Conservation (phyloP, 2,113 vertebrate species). For the Lasiurus cinereus region DNA sequence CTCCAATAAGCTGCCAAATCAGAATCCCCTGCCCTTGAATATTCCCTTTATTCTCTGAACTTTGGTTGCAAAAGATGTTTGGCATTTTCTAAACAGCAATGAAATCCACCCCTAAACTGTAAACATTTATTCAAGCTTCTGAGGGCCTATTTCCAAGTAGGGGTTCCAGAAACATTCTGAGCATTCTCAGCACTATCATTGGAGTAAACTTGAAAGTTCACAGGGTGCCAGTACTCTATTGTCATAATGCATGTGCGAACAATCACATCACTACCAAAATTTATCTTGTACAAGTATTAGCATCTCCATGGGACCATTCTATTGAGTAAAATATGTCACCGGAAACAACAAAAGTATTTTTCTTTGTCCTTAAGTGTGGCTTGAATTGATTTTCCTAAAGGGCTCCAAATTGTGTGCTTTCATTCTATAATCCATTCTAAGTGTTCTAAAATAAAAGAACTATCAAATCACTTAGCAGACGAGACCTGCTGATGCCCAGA, state of each 20-base stretch:
- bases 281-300: constrained; percentile 7
- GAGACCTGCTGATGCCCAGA: constrained; percentile 60
- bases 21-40: background rate
- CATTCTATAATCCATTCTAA: constrained; percentile 75
- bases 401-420: constrained; percentile 64
- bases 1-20: background rate
- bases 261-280: background rate
- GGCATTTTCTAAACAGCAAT: constrained; percentile 42
- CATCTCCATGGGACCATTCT: background rate
- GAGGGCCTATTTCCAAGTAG: background rate
- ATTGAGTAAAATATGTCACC: constrained; percentile 3
- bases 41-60: background rate
- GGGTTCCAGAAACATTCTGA: background rate
- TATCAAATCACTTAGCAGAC: constrained; percentile 74
- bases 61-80: background rate
- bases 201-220: background rate
- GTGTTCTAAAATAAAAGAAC: constrained; percentile 80
- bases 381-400: constrained; percentile 78
- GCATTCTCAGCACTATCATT: fast-evolving
- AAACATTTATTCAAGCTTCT: background rate
- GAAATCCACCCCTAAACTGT: background rate
- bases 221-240: background rate
- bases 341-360: constrained; percentile 65
- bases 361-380: constrained; percentile 70
- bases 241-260: background rate